Base-by-base conservation (phyloP, 2,888 invertebrate genomes). In the Macropis europaea region DNA sequence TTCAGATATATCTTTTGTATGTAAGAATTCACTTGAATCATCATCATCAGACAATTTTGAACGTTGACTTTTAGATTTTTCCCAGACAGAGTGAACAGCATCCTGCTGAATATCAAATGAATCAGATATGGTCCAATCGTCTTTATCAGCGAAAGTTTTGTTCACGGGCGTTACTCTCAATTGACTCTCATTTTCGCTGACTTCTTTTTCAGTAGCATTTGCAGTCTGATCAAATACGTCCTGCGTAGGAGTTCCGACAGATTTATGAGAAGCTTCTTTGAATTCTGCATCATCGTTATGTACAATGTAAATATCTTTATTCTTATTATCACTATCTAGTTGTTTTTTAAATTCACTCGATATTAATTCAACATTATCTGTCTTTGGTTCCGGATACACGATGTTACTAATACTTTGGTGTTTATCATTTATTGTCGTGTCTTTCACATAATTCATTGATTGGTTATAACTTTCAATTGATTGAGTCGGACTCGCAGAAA, bases 41-140 rank as follows among this genome's bases (percentile, higher is more conserved):
- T 50, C 19, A 26, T 28, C 48, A 3, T 43, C 30, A 3, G 28
- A 15, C 0, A 36, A 60, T 53, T 66, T 50, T 34, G 43, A 42
- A 30, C 61, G 17, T 7, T 15, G 38, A 26, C 22, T 62, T n/a
- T 60, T n/a, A 26, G 59, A 60, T 48, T 48, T 36, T 13, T 67
- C 56, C 30, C 26, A 42, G 17, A 28, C 40, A 40, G 50, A 52
- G 9, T 56, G 48, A 22, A 17, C 19, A 40, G 45, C 34, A 56
- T 64, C 43, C 28, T 79, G 63, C 3, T 54, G 56, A 9, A 76
- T 19, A 34, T 79, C 63, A 48, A 87, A 87, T 0, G 87, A 87
- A 68, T 85, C 82, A 6, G 84, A 88, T 54, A 73, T 60, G 2
- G 76, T 81, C 83, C 82, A 84, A 36, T 86, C 80, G 17, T 84